Conservation (phyloP, 2,113 vertebrate species). For the Chlamydotis undulata region DNA sequence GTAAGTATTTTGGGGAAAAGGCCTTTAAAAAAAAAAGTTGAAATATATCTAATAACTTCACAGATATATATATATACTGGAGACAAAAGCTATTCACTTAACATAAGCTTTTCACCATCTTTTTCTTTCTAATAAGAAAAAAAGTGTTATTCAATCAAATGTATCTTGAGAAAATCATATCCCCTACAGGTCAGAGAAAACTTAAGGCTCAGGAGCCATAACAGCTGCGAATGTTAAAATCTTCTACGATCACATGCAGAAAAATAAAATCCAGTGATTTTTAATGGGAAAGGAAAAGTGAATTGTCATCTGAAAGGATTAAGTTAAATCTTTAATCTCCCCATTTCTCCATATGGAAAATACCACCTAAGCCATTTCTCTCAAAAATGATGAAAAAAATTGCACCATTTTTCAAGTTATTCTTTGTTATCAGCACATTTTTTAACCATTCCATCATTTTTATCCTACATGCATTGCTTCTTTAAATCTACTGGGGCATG, state of each 20-base stretch:
- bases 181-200: not conserved
- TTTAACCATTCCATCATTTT: not conserved
- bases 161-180: not conserved
- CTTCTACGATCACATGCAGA: not conserved
- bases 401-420: not conserved
- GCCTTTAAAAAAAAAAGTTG: accelerated
- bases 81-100: not conserved
- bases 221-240: conserved; percentile 23
- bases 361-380: not conserved
- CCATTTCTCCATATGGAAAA: not conserved
- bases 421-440: not conserved
- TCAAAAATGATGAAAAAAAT: not conserved
- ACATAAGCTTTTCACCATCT: not conserved
- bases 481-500: not conserved
- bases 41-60: not conserved
- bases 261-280: not conserved
- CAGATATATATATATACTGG: not conserved
- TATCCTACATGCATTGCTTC: not conserved
- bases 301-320: conserved; percentile 23
- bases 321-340: conserved; percentile 43
- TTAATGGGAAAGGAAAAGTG: conserved; percentile 40
- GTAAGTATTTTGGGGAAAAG: not conserved
- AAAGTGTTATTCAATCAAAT: not conserved
- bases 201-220: not conserved
- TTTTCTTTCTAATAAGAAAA: not conserved